These are phyloP conservation scores for Eulithis testata DNA, from an alignment of 2,888 invertebrate species.

Conservation along the genomic window DNA sequence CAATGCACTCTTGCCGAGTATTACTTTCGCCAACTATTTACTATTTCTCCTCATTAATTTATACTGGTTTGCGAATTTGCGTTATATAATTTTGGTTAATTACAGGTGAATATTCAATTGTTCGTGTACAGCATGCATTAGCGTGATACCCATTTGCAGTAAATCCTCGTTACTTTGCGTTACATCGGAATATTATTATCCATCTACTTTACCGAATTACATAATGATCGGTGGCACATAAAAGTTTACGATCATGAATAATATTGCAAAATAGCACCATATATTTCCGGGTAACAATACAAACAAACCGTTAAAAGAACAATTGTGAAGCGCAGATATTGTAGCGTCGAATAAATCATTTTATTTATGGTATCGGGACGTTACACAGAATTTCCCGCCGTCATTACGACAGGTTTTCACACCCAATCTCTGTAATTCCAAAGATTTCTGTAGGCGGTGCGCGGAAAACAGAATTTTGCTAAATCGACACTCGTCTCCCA, in stretches of 20 bases:
- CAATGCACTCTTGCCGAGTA: slow-evolving; percentile 64
- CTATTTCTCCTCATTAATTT: slow-evolving; percentile 41
- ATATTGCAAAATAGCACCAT: slow-evolving; percentile 32
- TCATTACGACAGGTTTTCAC: slow-evolving; percentile 72
- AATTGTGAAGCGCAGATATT: slow-evolving; percentile 46
- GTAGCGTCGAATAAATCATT: slow-evolving; percentile 58
- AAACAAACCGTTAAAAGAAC: slow-evolving; percentile 36
- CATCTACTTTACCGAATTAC: slow-evolving; percentile 8
- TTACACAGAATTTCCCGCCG: slow-evolving; percentile 61
- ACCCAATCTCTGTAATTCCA: slow-evolving; percentile 74
- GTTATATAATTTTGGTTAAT: slow-evolving; percentile 4
- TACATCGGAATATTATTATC: background rate
- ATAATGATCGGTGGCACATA: slow-evolving; percentile 24
- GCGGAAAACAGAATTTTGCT: slow-evolving; percentile 65
- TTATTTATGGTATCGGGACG: slow-evolving; percentile 62
- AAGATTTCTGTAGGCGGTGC: slow-evolving; percentile 63
- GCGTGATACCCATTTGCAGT: background rate
- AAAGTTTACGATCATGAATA: slow-evolving; percentile 30
- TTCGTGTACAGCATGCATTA: background rate
- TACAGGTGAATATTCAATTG: background rate
- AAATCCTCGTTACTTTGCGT: background rate
- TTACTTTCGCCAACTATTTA: slow-evolving; percentile 50
- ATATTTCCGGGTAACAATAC: slow-evolving; percentile 34
- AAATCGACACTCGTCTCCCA: slow-evolving; percentile 66
- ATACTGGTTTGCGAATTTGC: slow-evolving; percentile 7